Evolutionary conservation across 2,113 vertebrate genomes (phyloP).

Genomic region (Stegastes partitus): DNA sequence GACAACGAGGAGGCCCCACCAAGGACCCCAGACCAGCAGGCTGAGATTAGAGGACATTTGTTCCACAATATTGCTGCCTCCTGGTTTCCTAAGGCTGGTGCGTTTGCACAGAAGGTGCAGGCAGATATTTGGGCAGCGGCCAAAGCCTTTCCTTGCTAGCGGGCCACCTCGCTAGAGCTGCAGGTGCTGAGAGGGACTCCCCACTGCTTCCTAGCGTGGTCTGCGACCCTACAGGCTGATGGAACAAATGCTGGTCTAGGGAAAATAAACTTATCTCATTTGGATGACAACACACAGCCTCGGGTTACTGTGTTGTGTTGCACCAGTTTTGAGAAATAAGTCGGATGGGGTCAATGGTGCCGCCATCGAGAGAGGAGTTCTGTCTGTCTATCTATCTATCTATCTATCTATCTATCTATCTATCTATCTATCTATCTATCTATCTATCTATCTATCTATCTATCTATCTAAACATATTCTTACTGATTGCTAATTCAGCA

Average conservation of each 20-base stretch:
- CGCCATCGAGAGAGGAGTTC: slow-evolving; percentile 9
- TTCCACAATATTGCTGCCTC: slow-evolving; percentile 89
- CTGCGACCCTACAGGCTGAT: slow-evolving; percentile 90
- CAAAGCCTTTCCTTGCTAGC: slow-evolving; percentile 86
- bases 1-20: slow-evolving; percentile 70
- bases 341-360: slow-evolving; percentile 76
- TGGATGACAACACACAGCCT: slow-evolving; percentile 94
- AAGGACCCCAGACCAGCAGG: slow-evolving; percentile 86
- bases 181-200: slow-evolving; percentile 87
- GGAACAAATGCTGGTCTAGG: slow-evolving; percentile 92
- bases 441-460: neutral
- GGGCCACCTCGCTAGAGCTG: slow-evolving; percentile 86
- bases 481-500: slow-evolving; percentile 19
- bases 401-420: neutral
- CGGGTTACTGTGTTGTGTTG: slow-evolving; percentile 87
- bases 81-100: slow-evolving; percentile 89
- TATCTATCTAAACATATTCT: neutral
- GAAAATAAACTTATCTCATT: slow-evolving; percentile 97
- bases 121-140: slow-evolving; percentile 93
- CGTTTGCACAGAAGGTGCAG: slow-evolving; percentile 92
- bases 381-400: neutral
- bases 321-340: slow-evolving; percentile 83
- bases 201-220: slow-evolving; percentile 82
- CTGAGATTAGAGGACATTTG: slow-evolving; percentile 91
- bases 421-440: neutral